Percentiles rank a stretch among this genome's conserved stretches.
Evolutionary conservation across 2,888 invertebrate genomes (phyloP).

Genomic region (Microctonus brassicae): DNA sequence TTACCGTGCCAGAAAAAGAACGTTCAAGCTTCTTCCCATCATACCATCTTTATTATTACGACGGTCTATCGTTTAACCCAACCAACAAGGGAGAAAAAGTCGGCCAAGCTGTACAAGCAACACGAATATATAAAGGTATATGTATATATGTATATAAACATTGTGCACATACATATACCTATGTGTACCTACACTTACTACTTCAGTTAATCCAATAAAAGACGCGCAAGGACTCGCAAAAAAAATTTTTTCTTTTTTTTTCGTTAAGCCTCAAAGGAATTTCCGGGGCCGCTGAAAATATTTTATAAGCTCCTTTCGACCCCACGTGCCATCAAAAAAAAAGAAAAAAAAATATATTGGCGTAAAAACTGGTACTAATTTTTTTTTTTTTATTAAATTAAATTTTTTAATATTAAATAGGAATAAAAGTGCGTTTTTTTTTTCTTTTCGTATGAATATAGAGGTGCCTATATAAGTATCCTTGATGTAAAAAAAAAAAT

Average conservation of each 20-base stretch:
- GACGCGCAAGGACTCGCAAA: constrained; percentile 37
- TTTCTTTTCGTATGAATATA: background rate
- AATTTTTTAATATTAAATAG: background rate
- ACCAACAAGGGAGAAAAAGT: constrained; percentile 1
- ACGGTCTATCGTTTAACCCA: constrained; percentile 40
- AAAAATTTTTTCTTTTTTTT: constrained; percentile 33
- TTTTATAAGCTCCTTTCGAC: background rate
- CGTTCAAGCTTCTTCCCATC: constrained; percentile 32
- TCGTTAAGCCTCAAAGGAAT: constrained; percentile 28
- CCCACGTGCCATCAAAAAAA: background rate
- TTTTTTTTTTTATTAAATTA: background rate
- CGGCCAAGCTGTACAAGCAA: constrained; percentile 14
- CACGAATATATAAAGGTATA: no score
- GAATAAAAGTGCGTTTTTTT: background rate
- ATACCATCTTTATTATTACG: constrained; percentile 50
- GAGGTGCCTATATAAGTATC: background rate
- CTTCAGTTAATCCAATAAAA: constrained; percentile 43
- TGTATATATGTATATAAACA: background rate
- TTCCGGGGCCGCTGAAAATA: background rate
- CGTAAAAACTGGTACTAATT: background rate
- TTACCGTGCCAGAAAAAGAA: constrained; percentile 33
- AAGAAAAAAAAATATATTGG: background rate
- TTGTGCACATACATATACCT: background rate
- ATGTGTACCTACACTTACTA: background rate
- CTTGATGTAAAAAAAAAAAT: background rate